Conservation (phyloP, 2,113 vertebrate species). For the Gymnogyps californianus region DNA sequence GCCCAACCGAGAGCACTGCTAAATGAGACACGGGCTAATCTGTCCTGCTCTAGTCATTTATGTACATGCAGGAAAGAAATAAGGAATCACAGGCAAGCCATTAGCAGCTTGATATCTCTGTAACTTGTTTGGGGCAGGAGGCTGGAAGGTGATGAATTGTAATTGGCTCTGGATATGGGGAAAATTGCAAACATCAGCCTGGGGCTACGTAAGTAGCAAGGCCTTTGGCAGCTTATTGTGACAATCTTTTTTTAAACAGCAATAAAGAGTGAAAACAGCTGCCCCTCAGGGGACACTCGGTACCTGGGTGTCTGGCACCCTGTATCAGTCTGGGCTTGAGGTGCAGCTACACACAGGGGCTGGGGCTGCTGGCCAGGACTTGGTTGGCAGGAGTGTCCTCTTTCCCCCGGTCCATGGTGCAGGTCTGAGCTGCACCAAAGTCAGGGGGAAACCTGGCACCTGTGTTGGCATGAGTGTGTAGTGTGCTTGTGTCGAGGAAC, state of each 20-base stretch:
- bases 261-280: neutral
- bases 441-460: fast-evolving
- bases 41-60: neutral
- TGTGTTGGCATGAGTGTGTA: neutral
- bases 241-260: neutral
- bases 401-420: fast-evolving
- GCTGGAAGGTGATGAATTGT: neutral
- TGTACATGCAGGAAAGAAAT: neutral
- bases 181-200: neutral
- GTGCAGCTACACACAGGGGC: fast-evolving
- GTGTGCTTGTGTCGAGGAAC: neutral
- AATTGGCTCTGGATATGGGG: neutral
- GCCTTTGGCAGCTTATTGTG: neutral
- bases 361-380: neutral
- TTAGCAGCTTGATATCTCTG: neutral
- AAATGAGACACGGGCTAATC: neutral
- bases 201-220: neutral
- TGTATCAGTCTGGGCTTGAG: neutral
- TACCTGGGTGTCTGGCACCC: neutral
- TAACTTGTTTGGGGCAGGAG: neutral
- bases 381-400: fast-evolving
- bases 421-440: neutral
- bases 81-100: fast-evolving
- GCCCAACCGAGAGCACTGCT: neutral
- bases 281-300: neutral